Conservation (phyloP, 1,140 invertebrate species). For the Caenorhabditis briggsae region DNA sequence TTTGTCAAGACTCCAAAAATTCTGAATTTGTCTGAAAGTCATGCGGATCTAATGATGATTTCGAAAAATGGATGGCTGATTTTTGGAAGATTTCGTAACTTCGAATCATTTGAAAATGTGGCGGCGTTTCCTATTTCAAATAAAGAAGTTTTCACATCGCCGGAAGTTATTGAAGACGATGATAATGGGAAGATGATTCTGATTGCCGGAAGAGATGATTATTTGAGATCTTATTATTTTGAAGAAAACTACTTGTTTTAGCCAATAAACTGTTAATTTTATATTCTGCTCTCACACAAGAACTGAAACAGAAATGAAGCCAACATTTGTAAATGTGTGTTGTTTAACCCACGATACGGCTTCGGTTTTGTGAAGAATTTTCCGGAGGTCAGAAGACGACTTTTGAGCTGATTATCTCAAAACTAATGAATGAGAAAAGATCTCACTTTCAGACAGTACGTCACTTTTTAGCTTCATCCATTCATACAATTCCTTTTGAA, state of each 20-base stretch:
- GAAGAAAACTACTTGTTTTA: not conserved
- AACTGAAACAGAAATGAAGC: too few species aligned
- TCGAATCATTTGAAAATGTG: not conserved
- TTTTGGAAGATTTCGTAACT: not conserved
- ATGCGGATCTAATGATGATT: not conserved
- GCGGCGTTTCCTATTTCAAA: conserved; percentile 17
- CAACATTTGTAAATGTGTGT: too few species aligned
- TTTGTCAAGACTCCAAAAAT: conserved; percentile 12
- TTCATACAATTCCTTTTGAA: too few species aligned
- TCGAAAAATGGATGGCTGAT: conserved; percentile 18
- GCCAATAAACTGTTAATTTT: too few species aligned
- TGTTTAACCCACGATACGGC: too few species aligned
- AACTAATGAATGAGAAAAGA: too few species aligned
- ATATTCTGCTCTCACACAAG: not conserved
- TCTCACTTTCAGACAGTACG: too few species aligned
- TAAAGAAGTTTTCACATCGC: conserved; percentile 45
- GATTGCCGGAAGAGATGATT: conserved; percentile 39
- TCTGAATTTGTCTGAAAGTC: not conserved
- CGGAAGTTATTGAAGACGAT: not conserved
- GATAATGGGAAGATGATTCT: not conserved
- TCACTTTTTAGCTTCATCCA: too few species aligned
- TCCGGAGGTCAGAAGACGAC: too few species aligned
- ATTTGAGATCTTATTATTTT: conserved; percentile 37
- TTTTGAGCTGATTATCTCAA: too few species aligned
- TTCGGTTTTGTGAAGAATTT: too few species aligned